Evolutionary conservation across 2,888 invertebrate genomes (phyloP).

Genomic region (Cremastobaeus sp.): DNA sequence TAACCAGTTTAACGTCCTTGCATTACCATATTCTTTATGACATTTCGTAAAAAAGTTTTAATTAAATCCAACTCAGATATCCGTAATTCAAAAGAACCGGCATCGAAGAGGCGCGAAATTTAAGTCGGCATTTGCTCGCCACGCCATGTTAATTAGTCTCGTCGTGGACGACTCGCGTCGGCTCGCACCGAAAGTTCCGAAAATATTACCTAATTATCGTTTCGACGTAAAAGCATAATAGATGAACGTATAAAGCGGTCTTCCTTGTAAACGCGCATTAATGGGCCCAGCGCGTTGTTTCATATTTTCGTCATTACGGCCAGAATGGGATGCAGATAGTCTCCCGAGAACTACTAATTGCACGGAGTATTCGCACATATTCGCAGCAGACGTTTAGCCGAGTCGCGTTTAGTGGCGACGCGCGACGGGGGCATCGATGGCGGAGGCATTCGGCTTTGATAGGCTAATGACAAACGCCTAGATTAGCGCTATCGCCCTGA

Average conservation of each 20-base stretch:
- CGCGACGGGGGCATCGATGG: constrained; percentile 57
- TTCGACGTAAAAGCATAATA: constrained; percentile 33
- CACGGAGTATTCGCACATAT: constrained; percentile 70
- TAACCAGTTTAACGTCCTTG: no score
- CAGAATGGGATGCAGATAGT: constrained; percentile 60
- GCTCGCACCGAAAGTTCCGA: constrained; percentile 18
- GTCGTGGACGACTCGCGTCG: not conserved
- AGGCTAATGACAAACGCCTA: constrained; percentile 77
- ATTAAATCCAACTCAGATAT: no score
- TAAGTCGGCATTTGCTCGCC: not conserved
- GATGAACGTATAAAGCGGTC: constrained; percentile 25
- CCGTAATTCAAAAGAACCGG: no score
- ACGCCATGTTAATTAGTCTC: constrained; percentile 1
- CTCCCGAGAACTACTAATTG: constrained; percentile 73
- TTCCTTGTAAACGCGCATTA: constrained; percentile 26
- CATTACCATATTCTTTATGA: no score
- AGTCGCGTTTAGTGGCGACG: constrained; percentile 30
- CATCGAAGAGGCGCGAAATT: constrained; percentile 8
- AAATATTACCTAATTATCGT: constrained; percentile 32
- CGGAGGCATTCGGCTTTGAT: constrained; percentile 73
- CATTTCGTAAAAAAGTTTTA: no score
- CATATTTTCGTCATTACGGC: constrained; percentile 45
- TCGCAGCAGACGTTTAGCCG: constrained; percentile 58
- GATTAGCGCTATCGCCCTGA: constrained; percentile 73
- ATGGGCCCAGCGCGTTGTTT: constrained; percentile 35